Evolutionary conservation across 2,888 invertebrate species (phyloP).

Genomic region (Polydrusus pterygomalis): DNA sequence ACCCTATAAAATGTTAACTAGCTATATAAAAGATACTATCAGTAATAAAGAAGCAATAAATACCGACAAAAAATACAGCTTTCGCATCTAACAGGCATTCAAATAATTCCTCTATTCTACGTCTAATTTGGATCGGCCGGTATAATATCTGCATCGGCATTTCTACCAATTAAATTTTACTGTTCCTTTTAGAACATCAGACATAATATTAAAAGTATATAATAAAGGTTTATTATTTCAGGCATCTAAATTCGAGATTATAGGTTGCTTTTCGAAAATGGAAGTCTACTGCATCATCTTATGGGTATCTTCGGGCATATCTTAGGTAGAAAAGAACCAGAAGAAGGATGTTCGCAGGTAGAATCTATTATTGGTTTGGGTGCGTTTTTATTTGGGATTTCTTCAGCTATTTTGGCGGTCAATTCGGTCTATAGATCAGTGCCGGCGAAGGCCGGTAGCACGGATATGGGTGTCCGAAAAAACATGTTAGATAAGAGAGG

Average conservation of each 20-base stretch:
- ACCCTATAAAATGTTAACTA: not conserved
- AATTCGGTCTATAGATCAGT: not conserved
- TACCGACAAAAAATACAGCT: not conserved
- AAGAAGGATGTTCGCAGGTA: constrained; percentile 37
- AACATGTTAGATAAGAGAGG: no score
- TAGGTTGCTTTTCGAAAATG: constrained; percentile 49
- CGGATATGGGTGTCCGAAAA: no score
- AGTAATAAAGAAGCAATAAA: not conserved
- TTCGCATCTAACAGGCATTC: not conserved
- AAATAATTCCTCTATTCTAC: constrained; percentile 9
- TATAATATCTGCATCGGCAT: constrained; percentile 27
- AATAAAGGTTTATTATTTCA: constrained; percentile 53
- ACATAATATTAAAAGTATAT: constrained; percentile 46
- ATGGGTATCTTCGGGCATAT: no score
- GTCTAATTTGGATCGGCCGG: constrained; percentile 28
- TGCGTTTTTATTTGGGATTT: constrained; percentile 37
- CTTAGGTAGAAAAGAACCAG: constrained; percentile 40
- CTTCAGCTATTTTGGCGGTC: constrained; percentile 32
- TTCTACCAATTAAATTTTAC: constrained; percentile 49
- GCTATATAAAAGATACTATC: not conserved
- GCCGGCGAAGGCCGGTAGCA: not conserved
- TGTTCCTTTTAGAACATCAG: constrained; percentile 48
- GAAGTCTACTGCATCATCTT: constrained; percentile 45
- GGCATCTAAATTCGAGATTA: constrained; percentile 54
- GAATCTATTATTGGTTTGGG: constrained; percentile 35